Conservation (phyloP, 2,113 vertebrate species). For the Cephalopterus ornatus region DNA sequence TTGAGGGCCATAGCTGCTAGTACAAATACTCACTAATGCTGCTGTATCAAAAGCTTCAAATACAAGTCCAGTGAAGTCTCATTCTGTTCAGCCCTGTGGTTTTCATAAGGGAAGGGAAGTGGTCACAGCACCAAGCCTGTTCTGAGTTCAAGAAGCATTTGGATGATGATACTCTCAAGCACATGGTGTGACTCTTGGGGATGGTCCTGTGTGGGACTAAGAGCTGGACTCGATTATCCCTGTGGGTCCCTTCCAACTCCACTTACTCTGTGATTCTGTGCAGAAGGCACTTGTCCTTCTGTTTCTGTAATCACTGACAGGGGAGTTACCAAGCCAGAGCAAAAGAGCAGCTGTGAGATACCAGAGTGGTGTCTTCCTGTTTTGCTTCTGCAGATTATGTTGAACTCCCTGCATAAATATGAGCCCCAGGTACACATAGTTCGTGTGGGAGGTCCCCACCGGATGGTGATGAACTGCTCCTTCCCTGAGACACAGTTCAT, state of each 20-base stretch:
- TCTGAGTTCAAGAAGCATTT: background rate
- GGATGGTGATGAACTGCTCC: slow-evolving; percentile 92
- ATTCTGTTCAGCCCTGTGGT: background rate
- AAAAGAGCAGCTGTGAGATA: background rate
- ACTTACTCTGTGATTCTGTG: background rate
- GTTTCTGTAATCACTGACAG: background rate
- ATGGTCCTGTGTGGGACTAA: background rate
- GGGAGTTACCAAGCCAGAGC: background rate
- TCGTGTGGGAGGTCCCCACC: slow-evolving; percentile 86
- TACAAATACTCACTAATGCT: background rate
- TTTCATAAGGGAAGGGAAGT: background rate
- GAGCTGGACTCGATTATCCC: background rate
- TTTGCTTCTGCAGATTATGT: slow-evolving; percentile 83
- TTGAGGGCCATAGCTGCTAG: background rate
- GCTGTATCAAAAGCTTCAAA: background rate
- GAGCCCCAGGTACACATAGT: slow-evolving; percentile 96
- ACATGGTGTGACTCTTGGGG: background rate
- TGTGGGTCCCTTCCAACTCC: background rate
- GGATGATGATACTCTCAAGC: background rate
- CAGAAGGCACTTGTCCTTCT: background rate
- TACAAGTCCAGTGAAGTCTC: background rate
- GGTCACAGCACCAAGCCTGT: background rate
- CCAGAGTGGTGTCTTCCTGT: background rate
- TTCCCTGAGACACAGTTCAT: slow-evolving; percentile 97
- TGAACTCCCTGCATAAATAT: slow-evolving; percentile 96